These are phyloP conservation scores for Campoplex nolae DNA, from an alignment of 2,888 invertebrate species.

Conservation along the genomic window DNA sequence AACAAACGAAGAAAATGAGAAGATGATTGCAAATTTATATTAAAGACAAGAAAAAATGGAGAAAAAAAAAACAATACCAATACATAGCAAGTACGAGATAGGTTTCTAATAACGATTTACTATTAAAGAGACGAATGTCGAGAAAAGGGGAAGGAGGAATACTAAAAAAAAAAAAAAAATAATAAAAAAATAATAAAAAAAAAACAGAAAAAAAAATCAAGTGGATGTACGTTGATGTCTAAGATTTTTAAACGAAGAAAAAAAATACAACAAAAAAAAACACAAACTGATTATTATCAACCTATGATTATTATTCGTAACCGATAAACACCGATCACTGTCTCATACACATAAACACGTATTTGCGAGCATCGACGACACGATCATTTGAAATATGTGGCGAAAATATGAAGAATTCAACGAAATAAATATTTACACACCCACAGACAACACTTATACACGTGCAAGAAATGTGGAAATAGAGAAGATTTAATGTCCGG, in stretches of 20 bases:
- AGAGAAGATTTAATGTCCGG: background rate
- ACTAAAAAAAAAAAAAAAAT: constrained; percentile 40
- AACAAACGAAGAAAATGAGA: constrained; percentile 33
- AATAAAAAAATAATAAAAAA: constrained; percentile 41
- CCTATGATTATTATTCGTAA: constrained; percentile 81
- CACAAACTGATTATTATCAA: constrained; percentile 79
- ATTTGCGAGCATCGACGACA: constrained; percentile 24
- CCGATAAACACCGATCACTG: constrained; percentile 69
- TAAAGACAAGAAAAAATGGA: constrained; percentile 57
- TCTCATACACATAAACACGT: constrained; percentile 50
- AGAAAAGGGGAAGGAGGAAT: background rate
- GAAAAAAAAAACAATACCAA: constrained; percentile 72
- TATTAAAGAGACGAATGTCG: constrained; percentile 74
- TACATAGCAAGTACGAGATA: constrained; percentile 82
- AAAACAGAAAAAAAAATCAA: constrained; percentile 58
- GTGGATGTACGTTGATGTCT: constrained; percentile 84
- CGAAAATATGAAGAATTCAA: constrained; percentile 6
- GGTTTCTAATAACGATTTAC: constrained; percentile 84
- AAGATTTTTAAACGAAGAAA: constrained; percentile 81
- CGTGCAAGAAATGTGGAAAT: background rate
- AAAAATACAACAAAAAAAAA: constrained; percentile 65
- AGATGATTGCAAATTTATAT: constrained; percentile 67
- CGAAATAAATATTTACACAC: constrained; percentile 28
- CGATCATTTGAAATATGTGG: constrained; percentile 3
- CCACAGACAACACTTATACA: background rate